Conservation (phyloP, 2,113 vertebrate species). For the Odocoileus virginianus region DNA sequence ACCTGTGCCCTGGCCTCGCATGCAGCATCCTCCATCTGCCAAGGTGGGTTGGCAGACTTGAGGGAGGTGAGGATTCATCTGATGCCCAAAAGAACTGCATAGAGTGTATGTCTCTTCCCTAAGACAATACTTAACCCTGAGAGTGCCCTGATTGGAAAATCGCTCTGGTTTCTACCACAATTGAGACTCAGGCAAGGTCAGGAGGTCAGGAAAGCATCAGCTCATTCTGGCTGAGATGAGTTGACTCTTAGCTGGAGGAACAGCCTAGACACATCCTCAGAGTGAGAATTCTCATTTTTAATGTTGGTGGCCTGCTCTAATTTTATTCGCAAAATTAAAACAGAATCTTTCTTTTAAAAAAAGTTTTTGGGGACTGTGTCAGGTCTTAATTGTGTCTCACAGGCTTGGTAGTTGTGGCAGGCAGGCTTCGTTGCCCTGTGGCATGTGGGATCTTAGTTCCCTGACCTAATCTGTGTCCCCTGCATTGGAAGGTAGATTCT, state of each 20-base stretch:
- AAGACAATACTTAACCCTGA: background rate
- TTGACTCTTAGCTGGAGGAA: background rate
- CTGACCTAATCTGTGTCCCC: background rate
- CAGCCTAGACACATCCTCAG: background rate
- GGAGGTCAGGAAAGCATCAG: background rate
- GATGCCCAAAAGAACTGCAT: background rate
- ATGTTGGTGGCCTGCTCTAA: background rate
- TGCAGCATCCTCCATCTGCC: background rate
- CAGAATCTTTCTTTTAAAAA: background rate
- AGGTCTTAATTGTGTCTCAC: background rate
- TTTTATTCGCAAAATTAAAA: constrained; percentile 24
- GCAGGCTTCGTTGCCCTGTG: background rate
- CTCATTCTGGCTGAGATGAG: background rate
- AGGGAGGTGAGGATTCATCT: background rate
- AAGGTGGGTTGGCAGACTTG: background rate
- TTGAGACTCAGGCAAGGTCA: background rate
- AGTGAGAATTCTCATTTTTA: background rate
- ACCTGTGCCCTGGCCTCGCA: accelerated
- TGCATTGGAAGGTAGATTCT: background rate
- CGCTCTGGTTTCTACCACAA: background rate
- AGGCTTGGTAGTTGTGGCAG: background rate
- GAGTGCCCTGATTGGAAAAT: background rate
- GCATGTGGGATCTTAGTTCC: background rate
- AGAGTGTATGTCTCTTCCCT: background rate
- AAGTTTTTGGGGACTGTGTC: background rate